Evolutionary conservation across 2,797 vertebrate species (phyloP), one percentile per base, ranked within the genome.

Genomic region (Perodicticus potto): DNA sequence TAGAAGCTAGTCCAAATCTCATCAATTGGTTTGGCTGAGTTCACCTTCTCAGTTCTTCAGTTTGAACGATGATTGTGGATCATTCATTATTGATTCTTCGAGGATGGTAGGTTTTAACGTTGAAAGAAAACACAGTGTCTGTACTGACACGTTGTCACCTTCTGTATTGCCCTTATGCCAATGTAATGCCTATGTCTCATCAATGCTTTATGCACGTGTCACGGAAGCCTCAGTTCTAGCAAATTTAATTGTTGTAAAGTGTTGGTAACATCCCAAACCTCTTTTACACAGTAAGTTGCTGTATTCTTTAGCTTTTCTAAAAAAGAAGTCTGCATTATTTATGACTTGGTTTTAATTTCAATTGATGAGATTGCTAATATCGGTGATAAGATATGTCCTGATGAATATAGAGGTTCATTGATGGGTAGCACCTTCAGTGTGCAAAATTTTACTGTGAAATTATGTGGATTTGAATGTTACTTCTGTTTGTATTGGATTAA

Each of bases 401-500:
- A 95, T 57, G 22, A 89, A 53, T 49, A 49, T n/a, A 84, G 63
- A 74, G 81, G 40, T 57, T 91, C 61, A 23, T n/a, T 80, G 89
- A 77, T 86, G 91, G 80, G 91, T 90, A 61, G 67, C 86, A 95
- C 91, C 78, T 95, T 22, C 37, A 89, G 32, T 89, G 53, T 94
- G 73, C 27, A 95, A 73, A 80, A 91, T 95, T 93, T 91, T 93
- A 85, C 93, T 93, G 82, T 74, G 67, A 96, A 96, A 86, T 89
- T 95, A 82, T 94, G 80, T 96, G 93, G 87, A 95, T 97, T 97
- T 95, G 95, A 94, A 92, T 95, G 91, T 86, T 92, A 96, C 57
- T 96, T 96, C 69, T 95, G 84, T 96, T 96, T 96, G 83, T 95
- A 73, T 96, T 96, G 95, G 93, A 96, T 96, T 97, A 95, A 95